Evolutionary conservation across 2,888 invertebrate species (phyloP), one percentile per base, ranked within the genome.

Genomic region (Limenitis arthemis): DNA sequence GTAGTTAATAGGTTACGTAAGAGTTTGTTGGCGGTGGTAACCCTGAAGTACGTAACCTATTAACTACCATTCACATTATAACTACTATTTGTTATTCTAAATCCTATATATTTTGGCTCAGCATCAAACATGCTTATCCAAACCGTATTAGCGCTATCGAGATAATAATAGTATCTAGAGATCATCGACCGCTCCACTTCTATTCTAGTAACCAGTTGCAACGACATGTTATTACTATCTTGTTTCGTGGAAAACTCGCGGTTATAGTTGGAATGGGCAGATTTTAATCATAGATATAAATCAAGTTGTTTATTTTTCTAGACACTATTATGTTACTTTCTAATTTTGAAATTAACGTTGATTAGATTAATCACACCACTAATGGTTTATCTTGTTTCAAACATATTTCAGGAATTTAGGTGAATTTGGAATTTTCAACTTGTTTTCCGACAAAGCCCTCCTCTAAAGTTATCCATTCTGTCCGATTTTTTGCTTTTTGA

Each of bases 11-110:
- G 50, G 60, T 63, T 63, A 61, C 61, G 57, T 63, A 62, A 65
- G 49, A 58, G 59, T 59, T 54, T 51, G 53, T 57, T 52, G 56
- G 60, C 57, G 61, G 58, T 60, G 68, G 70, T 85, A 84, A 83
- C 86, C 86, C 81, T 86, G 86, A 84, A 79, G 79, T 71, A n/a
- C n/a, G n/a, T n/a, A n/a, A n/a, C n/a, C 38, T 53, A 57, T 57
- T 52, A 52, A 55, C 57, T 49, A 40, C 55, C 48, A 55, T 58
- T 51, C 48, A 54, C 50, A 54, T 54, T 46, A 48, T 53, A 44
- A 53, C 51, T 44, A 48, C 46, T 55, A 47, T 49, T 34, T 46
- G 28, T 34, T 30, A 37, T 37, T 36, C 47, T 43, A 54, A 51
- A 44, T 44, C 37, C 43, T 32, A 52, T 60, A 48, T 51, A 67